Conservation (phyloP, 2,797 vertebrate species). For the Sebastes flavidus region DNA sequence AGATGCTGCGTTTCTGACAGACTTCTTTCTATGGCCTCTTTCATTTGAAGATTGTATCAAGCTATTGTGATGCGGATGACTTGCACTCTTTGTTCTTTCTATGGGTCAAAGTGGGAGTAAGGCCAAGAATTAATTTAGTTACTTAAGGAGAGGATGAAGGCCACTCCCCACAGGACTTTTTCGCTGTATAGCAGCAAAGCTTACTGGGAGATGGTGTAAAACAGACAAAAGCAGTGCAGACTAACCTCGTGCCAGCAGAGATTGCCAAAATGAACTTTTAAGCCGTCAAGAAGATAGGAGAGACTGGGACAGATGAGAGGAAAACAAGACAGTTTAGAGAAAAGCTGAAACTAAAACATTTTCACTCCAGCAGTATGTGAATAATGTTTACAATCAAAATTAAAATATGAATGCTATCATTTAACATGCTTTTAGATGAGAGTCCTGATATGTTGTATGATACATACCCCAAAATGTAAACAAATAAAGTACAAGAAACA, state of each 20-base stretch:
- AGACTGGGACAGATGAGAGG: not conserved
- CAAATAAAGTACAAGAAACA: not conserved
- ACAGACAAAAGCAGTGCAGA: not conserved
- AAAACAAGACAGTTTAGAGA: not conserved
- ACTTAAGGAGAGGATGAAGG: slow-evolving; percentile 15
- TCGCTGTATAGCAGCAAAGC: not conserved
- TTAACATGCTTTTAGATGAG: not conserved
- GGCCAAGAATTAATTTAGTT: slow-evolving; percentile 48
- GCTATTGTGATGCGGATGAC: slow-evolving; percentile 49
- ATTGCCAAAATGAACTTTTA: not conserved
- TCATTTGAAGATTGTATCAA: slow-evolving; percentile 36
- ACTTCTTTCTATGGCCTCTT: slow-evolving; percentile 21
- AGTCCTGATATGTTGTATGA: not conserved
- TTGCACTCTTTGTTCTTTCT: slow-evolving; percentile 46
- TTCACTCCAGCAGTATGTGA: not conserved
- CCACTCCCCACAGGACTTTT: not conserved
- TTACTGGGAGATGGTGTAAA: not conserved
- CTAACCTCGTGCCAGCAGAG: not conserved
- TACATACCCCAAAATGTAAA: not conserved
- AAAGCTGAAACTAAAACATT: not conserved
- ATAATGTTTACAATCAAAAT: not conserved
- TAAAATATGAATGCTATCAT: not conserved
- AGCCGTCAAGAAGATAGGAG: not conserved
- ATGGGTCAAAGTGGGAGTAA: slow-evolving; percentile 39
- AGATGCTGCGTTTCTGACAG: not conserved